phyloP scores from a whole-genome alignment of 1,140 invertebrate species.

The Helicoverpa zea region DNA sequence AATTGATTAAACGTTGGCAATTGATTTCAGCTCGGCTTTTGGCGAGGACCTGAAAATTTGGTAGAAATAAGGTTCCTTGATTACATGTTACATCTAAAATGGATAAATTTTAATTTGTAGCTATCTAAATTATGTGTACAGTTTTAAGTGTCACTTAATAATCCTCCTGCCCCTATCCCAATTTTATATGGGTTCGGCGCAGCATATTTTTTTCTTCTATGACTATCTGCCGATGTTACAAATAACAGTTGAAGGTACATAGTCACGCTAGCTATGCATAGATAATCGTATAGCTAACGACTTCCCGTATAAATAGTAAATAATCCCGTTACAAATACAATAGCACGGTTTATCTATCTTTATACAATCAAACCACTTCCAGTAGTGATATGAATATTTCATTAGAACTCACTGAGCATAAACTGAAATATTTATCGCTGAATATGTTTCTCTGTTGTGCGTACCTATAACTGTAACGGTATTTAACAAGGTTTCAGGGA shows the following conservation, averaged over 20 bases:
- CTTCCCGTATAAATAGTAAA: not conserved
- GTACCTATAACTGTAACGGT: not conserved
- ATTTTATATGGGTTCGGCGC: too few species aligned
- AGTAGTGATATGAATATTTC: not conserved
- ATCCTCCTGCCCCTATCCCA: too few species aligned
- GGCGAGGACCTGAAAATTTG: slow-evolving; percentile 72
- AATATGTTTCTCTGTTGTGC: slow-evolving; percentile 7
- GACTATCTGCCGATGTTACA: too few species aligned
- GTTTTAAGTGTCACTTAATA: too few species aligned
- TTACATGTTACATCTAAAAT: not conserved
- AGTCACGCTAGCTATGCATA: too few species aligned
- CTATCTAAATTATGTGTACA: too few species aligned
- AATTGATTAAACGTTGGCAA: slow-evolving; percentile 84
- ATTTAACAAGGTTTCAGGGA: not conserved
- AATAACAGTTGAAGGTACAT: too few species aligned
- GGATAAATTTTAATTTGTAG: not conserved
- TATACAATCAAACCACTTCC: too few species aligned
- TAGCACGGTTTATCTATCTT: too few species aligned
- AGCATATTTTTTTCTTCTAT: too few species aligned
- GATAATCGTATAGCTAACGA: too few species aligned
- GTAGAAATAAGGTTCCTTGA: not conserved
- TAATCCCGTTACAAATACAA: not conserved
- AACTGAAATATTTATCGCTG: not conserved
- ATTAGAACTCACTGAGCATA: slow-evolving; percentile 1
- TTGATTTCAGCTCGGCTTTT: slow-evolving; percentile 84